phyloP scores from a whole-genome alignment of 2,113 vertebrate species.

The Phrynosoma blainvillii region DNA sequence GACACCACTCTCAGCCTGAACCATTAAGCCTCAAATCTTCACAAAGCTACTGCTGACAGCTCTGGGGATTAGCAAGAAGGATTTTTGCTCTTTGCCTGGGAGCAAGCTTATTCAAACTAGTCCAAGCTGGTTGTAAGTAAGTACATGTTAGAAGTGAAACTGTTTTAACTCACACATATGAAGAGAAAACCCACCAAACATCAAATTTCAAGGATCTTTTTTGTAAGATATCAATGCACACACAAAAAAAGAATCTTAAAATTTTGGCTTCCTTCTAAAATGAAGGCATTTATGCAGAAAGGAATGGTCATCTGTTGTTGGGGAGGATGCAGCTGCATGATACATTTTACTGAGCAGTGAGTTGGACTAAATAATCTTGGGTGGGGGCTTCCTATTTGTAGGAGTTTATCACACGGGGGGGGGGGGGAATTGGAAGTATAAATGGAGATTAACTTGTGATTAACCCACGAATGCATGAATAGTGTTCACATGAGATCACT shows the following conservation, averaged over 20 bases:
- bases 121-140: not conserved
- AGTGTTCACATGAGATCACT: too few relatives aligned
- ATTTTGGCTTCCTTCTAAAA: not conserved
- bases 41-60: constrained; percentile 28
- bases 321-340: not conserved
- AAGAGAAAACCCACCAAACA: not conserved
- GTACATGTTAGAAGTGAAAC: not conserved
- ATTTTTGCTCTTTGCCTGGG: not conserved
- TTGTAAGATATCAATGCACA: not conserved
- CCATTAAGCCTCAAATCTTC: constrained; percentile 36
- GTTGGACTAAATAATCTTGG: not conserved
- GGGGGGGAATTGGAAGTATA: too few relatives aligned
- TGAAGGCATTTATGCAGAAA: not conserved
- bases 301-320: not conserved
- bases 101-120: constrained; percentile 31
- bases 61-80: constrained; percentile 21
- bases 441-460: too few relatives aligned
- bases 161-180: not conserved
- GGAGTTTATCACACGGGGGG: too few relatives aligned
- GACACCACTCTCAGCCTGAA: constrained; percentile 12
- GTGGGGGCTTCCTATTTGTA: too few relatives aligned
- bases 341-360: not conserved
- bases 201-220: not conserved
- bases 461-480: too few relatives aligned
- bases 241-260: not conserved